Percentiles rank a stretch among this genome's conserved stretches.
Conservation (phyloP, 2,113 vertebrate genomes). For the Pygoscelis antarcticus region DNA sequence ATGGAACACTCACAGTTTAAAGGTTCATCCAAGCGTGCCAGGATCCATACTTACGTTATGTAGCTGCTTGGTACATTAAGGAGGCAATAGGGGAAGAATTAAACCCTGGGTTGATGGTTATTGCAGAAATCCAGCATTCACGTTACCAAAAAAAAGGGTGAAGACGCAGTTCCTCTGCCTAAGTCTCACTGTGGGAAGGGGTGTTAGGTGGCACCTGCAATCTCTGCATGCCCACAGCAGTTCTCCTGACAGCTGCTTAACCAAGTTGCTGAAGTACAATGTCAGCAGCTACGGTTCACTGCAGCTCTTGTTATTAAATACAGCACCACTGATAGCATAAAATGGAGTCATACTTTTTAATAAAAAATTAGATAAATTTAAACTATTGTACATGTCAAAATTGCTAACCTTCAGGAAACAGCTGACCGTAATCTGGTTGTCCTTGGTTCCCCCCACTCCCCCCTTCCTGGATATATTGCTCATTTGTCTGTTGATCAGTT, state of each 20-base stretch:
- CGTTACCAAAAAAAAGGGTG: background rate
- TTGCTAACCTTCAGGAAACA: background rate
- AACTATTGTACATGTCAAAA: background rate
- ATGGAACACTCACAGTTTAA: background rate
- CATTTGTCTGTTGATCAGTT: background rate
- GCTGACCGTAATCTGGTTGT: background rate
- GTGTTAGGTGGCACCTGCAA: background rate
- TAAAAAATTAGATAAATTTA: background rate
- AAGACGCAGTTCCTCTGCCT: background rate
- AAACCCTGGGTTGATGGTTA: background rate
- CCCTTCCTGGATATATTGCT: background rate
- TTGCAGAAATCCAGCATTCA: background rate
- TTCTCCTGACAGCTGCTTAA: background rate
- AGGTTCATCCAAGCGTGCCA: background rate
- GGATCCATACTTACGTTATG: fast-evolving
- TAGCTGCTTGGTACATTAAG: background rate
- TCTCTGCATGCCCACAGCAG: background rate
- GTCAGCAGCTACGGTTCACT: background rate
- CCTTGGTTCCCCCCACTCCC: background rate
- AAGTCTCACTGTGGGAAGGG: background rate
- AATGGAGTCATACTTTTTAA: background rate
- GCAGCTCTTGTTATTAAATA: background rate
- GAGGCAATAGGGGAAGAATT: background rate
- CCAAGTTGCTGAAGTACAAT: background rate
- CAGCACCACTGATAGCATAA: background rate